Evolutionary conservation across 1,140 invertebrate species (phyloP), one percentile per base, ranked within the genome.

Genomic region (Bombus impatiens): DNA sequence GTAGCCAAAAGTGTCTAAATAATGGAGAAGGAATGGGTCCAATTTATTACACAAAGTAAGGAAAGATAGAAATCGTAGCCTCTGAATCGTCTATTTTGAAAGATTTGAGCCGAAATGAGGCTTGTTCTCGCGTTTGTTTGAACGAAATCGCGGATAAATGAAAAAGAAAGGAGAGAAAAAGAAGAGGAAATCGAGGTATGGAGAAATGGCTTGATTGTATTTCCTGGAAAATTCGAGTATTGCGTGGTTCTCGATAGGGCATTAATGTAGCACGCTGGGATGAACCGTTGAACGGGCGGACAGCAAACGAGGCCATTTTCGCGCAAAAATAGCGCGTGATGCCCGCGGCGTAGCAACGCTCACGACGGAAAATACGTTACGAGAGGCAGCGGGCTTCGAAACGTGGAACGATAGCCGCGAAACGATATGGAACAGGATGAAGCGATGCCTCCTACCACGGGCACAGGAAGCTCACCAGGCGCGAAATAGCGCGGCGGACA

Each of bases 261-360:
- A 84, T 87, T 79, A 86, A 72, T 87, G 76, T 78, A 70, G 76
- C 74, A 81, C 77, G 70, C 15, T n/a, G 75, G 75, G 75, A 59
- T 59, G 78, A 32, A 44, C 35, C 44, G 44, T 67, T 62, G 79
- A 57, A 37, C 53, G n/a, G 59, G 22, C 40, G 76, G 28, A 67
- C 67, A 59, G 88, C 88, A 86, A 89, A 89, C 88, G 85, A 89
- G 88, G 88, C 89, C 86, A 90, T 90, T 90, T 89, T 89, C 89
- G 68, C 65, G 80, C 74, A 89, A 89, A 89, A 90, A 90, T 89
- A 86, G 68, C 86, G 82, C 85, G 78, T 74, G 68, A 68, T 72
- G 86, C 89, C 86, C 74, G 68, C 35, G 82, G 89, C 82, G 74
- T 75, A 82, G 77, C 86, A 88, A 89, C 70, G 32, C 70, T 62